phyloP scores from a whole-genome alignment of 2,888 invertebrate genomes.

The Elmis aenea region DNA sequence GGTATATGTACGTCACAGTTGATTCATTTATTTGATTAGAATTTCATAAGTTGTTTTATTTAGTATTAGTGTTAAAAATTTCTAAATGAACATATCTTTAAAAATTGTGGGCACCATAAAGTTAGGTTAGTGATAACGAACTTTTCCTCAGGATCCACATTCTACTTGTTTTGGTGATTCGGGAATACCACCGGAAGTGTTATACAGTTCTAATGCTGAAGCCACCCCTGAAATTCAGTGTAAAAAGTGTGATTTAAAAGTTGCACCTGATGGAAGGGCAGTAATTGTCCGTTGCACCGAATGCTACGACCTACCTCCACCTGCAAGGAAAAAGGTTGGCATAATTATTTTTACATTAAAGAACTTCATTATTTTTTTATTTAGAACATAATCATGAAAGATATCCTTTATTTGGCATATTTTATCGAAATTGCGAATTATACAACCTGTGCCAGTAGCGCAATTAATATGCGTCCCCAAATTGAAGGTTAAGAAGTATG shows the following conservation, averaged over 20 bases:
- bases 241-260: constrained; percentile 38
- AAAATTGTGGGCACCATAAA: too few relatives aligned
- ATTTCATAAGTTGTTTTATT: too few relatives aligned
- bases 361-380: constrained; percentile 14
- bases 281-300: constrained; percentile 38
- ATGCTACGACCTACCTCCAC: constrained; percentile 32
- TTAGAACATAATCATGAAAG: constrained; percentile 30
- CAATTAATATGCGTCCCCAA: not conserved
- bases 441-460: constrained; percentile 16
- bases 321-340: constrained; percentile 5
- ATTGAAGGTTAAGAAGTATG: too few relatives aligned
- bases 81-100: too few relatives aligned
- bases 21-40: too few relatives aligned
- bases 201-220: constrained; percentile 18
- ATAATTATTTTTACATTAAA: constrained; percentile 5
- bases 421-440: constrained; percentile 37
- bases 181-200: constrained; percentile 8
- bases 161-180: constrained; percentile 8
- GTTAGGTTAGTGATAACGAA: too few relatives aligned
- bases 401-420: constrained; percentile 28
- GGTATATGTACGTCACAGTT: too few relatives aligned
- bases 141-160: constrained; percentile 10
- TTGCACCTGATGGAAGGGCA: constrained; percentile 32
- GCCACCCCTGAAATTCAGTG: constrained; percentile 28
- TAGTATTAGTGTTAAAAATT: too few relatives aligned